Evolutionary conservation across 2,888 invertebrate species (phyloP), one percentile per base, ranked within the genome.

Genomic region (Eueremaeus valkanovi): DNA sequence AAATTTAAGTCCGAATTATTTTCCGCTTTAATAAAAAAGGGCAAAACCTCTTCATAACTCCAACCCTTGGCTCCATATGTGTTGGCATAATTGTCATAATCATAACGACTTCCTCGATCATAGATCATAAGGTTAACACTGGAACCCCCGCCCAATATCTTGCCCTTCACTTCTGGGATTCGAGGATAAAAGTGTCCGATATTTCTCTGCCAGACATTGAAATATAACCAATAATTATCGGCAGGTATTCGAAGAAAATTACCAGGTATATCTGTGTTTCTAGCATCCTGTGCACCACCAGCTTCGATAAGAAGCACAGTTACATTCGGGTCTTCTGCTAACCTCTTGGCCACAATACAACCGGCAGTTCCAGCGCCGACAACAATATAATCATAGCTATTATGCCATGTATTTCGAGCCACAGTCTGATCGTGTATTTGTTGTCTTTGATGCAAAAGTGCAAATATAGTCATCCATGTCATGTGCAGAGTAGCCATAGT

Each of bases 281-380:
- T n/a, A n/a, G 36, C 63, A 21, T 33, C 36, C 21, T 66, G 63
- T 0, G 63, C 36, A 33, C 63, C 63, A 0, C 63, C 63, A 3
- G 63, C 63, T 9, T 66, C 63, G 18, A 66, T 33, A n/a, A 66
- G 36, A 8, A 66, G 63, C 8, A 66, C 63, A 33, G 21, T 21
- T 21, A 66, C 11, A 8, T 33, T 21, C 11, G 21, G 21, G 29
- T 66, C 63, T 24, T 66, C 63, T 1, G 63, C 36, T 1, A 66
- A 36, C 18, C 63, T 33, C 11, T 66, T 66, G 63, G 63, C 63
- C 11, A 66, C 36, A 0, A 66, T 36, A 36, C 36, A 33, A 8
- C 63, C 63, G n/a, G 63, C 33, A 66, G 63, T 36, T 29, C 63
- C 63, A 11, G 63, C 63, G 29, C 63, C 63, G 29, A 66, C 63